phyloP scores from a whole-genome alignment of 2,113 vertebrate genomes.

The Cariama cristata region DNA sequence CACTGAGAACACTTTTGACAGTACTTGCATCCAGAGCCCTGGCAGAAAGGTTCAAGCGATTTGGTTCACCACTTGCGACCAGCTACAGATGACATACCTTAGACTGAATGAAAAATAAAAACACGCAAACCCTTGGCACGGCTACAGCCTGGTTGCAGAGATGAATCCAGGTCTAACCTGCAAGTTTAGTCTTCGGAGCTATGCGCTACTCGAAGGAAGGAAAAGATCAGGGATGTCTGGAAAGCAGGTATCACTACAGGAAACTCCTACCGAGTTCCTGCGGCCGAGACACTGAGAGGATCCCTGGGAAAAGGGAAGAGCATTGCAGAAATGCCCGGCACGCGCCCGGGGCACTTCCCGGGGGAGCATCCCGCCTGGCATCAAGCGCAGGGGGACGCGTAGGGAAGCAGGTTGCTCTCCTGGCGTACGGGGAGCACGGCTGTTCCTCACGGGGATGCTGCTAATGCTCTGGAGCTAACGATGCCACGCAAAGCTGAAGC shows the following conservation, averaged over 20 bases:
- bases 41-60: constrained; percentile 6
- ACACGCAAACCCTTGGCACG: fast-evolving
- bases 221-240: neutral
- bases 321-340: fast-evolving
- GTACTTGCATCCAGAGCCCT: constrained; percentile 2
- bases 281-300: fast-evolving
- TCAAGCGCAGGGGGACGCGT: fast-evolving
- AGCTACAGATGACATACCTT: neutral
- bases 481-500: constrained; percentile 32
- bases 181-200: neutral
- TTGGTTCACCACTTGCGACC: neutral
- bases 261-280: neutral
- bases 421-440: fast-evolving
- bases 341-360: neutral
- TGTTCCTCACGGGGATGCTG: neutral
- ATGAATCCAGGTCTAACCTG: neutral
- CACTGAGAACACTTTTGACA: constrained; percentile 52
- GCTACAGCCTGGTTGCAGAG: neutral
- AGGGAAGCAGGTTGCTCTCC: neutral
- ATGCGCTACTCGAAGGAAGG: neutral
- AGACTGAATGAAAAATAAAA: neutral
- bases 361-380: neutral
- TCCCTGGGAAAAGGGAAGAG: neutral
- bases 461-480: constrained; percentile 43
- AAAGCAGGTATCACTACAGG: neutral